phyloP scores from a whole-genome alignment of 2,888 invertebrate genomes.

The Tetropium fuscum region DNA sequence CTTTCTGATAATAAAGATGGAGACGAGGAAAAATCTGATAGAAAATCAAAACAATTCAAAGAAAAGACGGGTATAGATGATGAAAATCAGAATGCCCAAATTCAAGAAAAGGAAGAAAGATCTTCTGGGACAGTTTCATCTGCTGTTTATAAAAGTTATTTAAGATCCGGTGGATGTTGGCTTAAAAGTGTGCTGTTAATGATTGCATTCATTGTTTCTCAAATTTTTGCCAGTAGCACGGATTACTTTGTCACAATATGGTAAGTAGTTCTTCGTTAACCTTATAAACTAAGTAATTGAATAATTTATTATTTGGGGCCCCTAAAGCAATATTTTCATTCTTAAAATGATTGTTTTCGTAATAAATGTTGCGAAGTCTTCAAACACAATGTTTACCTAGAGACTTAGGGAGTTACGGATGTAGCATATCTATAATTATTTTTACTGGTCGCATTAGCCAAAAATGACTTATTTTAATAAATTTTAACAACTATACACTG shows the following conservation, averaged over 20 bases:
- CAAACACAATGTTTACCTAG: too few species aligned
- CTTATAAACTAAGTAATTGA: neutral
- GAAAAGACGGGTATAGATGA: slow-evolving; percentile 24
- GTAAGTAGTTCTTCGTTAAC: slow-evolving; percentile 63
- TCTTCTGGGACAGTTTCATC: slow-evolving; percentile 69
- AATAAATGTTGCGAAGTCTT: too few species aligned
- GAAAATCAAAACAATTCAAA: slow-evolving; percentile 23
- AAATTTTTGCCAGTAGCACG: slow-evolving; percentile 77
- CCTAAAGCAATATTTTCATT: too few species aligned
- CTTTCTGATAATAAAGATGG: slow-evolving; percentile 23
- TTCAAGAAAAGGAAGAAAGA: slow-evolving; percentile 70
- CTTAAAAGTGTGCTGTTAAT: slow-evolving; percentile 58
- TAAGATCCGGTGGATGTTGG: slow-evolving; percentile 78
- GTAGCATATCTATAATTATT: too few species aligned
- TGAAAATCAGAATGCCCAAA: slow-evolving; percentile 43
- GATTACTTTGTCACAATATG: slow-evolving; percentile 86
- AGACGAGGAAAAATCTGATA: slow-evolving; percentile 32
- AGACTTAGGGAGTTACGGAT: too few species aligned
- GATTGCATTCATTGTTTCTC: slow-evolving; percentile 74
- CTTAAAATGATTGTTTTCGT: too few species aligned
- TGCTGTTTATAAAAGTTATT: slow-evolving; percentile 75
- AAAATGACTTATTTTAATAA: too few species aligned
- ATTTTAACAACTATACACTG: too few species aligned
- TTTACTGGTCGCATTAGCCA: too few species aligned
- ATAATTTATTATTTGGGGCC: neutral